Evolutionary conservation across 2,797 vertebrate genomes (phyloP).

Genomic region (Chaunax sp.): DNA sequence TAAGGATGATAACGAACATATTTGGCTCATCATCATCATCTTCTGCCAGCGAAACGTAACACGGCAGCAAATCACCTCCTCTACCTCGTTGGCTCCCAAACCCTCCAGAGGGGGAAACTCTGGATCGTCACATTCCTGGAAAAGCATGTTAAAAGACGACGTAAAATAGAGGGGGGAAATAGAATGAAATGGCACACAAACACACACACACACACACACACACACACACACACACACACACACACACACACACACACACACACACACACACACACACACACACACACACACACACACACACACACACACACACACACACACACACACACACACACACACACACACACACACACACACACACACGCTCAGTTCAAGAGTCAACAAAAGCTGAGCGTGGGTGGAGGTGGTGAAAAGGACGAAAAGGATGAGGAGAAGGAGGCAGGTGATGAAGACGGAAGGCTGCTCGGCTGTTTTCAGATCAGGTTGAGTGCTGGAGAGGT

Average conservation of each 20-base stretch:
- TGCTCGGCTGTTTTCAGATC: constrained; percentile 55
- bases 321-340: constrained; percentile 45
- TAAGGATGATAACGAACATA: constrained; percentile 37
- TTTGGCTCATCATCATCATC: constrained; percentile 18
- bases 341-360: constrained; percentile 46
- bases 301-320: constrained; percentile 48
- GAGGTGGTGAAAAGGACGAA: constrained; percentile 67
- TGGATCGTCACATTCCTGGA: constrained; percentile 1
- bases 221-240: constrained; percentile 48
- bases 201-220: constrained; percentile 45
- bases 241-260: constrained; percentile 45
- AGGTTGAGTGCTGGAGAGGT: constrained; percentile 47
- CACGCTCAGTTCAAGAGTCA: constrained; percentile 67
- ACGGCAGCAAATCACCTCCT: constrained; percentile 1
- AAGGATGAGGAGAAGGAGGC: constrained; percentile 47
- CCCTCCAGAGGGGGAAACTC: constrained; percentile 1
- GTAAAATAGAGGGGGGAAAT: constrained; percentile 21
- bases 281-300: constrained; percentile 49
- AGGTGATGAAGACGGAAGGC: constrained; percentile 66
- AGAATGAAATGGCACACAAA: constrained; percentile 50
- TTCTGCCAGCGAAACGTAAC: constrained; percentile 2
- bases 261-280: constrained; percentile 52
- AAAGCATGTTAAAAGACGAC: constrained; percentile 37
- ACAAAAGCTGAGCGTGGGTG: constrained; percentile 68
- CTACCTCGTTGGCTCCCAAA: constrained; percentile 24